phyloP scores from a whole-genome alignment of 2,888 invertebrate genomes.

The Homarus gammarus region DNA sequence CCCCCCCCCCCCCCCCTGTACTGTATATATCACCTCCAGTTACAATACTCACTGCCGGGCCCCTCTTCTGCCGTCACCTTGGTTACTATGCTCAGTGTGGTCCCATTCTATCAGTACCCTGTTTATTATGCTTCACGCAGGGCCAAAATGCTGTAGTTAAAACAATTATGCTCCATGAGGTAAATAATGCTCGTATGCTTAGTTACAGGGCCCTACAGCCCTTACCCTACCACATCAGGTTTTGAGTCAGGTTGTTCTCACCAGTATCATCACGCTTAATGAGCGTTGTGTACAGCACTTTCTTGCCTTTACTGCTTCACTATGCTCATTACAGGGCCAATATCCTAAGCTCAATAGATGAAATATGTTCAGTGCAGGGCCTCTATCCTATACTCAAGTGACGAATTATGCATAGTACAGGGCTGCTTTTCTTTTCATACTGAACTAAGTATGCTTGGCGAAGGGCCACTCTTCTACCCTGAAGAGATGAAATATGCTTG shows the following conservation, averaged over 20 bases:
- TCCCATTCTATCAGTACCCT: neutral
- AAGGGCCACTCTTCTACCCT: neutral
- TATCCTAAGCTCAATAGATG: neutral
- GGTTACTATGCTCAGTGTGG: neutral
- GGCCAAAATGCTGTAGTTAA: neutral
- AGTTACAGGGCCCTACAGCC: too few species aligned
- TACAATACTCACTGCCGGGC: constrained; percentile 9
- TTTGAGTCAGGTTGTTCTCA: too few species aligned
- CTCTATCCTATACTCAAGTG: neutral
- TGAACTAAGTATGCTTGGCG: neutral
- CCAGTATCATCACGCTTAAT: too few species aligned
- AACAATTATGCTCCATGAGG: too few species aligned
- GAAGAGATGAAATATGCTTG: neutral
- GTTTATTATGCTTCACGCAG: neutral
- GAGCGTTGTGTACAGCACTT: too few species aligned
- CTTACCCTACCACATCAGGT: too few species aligned
- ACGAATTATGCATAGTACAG: neutral
- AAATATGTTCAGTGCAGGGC: neutral
- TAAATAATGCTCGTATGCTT: too few species aligned
- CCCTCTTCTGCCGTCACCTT: neutral
- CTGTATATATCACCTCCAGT: neutral
- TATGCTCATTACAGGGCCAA: neutral
- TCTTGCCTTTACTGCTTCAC: neutral
- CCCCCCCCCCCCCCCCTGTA: neutral
- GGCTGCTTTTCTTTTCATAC: neutral